These are phyloP conservation scores for Cassiopea andromeda DNA, from an alignment of 30 jellyfish, hydroid and myxozoan species.

Conservation along the genomic window DNA sequence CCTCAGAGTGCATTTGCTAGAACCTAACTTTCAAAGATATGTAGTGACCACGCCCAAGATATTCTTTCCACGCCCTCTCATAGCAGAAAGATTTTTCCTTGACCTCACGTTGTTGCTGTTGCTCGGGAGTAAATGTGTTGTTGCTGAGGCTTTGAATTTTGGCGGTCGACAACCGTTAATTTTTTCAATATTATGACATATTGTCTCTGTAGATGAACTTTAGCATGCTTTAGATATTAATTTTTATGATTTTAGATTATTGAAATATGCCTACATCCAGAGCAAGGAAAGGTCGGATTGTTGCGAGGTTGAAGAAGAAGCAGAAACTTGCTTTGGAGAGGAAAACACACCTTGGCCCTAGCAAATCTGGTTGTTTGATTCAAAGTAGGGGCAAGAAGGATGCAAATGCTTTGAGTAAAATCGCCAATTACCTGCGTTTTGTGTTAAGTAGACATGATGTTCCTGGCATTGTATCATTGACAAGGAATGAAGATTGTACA, in stretches of 20 bases:
- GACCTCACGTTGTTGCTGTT: too few relatives aligned
- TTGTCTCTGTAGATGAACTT: too few relatives aligned
- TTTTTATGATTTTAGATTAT: not conserved
- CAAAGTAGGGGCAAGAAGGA: slow-evolving; percentile 2
- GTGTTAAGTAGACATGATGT: not conserved
- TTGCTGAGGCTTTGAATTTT: too few relatives aligned
- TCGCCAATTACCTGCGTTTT: not conserved
- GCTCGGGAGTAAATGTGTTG: too few relatives aligned
- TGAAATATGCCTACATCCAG: slow-evolving; percentile 55
- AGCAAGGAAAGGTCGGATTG: slow-evolving; percentile 48
- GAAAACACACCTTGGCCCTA: slow-evolving; percentile 46
- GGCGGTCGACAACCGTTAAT: too few relatives aligned
- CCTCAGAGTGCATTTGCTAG: too few relatives aligned
- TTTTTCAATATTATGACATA: too few relatives aligned
- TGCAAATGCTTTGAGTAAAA: slow-evolving; percentile 8
- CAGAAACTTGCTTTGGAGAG: slow-evolving; percentile 41
- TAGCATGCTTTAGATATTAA: too few relatives aligned
- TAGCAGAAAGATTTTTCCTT: too few relatives aligned
- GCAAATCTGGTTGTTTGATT: not conserved
- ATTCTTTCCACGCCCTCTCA: too few relatives aligned
- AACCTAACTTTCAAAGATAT: too few relatives aligned
- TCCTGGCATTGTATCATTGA: not conserved
- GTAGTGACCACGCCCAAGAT: too few relatives aligned
- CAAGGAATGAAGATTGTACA: not conserved
- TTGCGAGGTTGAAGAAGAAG: slow-evolving; percentile 42